Percentiles rank a stretch among this genome's conserved stretches.
These are phyloP conservation scores for Callyntrura sp. DNA, from an alignment of 2,888 invertebrate species.

Conservation along the genomic window DNA sequence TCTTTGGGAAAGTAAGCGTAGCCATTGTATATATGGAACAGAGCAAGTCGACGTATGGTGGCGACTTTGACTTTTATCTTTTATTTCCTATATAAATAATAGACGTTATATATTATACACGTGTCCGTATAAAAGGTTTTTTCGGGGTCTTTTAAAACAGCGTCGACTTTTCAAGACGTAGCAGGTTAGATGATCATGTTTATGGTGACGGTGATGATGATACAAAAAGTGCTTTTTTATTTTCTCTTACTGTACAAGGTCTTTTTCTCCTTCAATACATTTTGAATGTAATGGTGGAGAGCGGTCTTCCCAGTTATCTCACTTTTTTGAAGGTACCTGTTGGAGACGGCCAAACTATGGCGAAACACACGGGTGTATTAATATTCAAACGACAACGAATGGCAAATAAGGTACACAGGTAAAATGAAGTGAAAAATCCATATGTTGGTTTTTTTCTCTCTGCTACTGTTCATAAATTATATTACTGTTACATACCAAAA, in stretches of 20 bases:
- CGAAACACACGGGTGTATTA: no score
- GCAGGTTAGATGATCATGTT: constrained; percentile 18
- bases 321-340: neutral
- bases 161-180: neutral
- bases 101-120: no score
- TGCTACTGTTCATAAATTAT: neutral
- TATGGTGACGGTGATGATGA: constrained; percentile 13
- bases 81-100: neutral
- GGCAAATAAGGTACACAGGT: constrained; percentile 1
- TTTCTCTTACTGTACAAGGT: constrained; percentile 17
- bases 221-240: constrained; percentile 51
- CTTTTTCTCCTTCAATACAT: constrained; percentile 7
- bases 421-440: constrained; percentile 24
- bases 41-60: neutral
- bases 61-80: constrained; percentile 28
- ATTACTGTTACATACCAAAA: constrained; percentile 14
- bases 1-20: neutral
- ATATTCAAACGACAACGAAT: neutral
- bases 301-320: neutral
- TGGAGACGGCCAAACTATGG: no score
- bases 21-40: neutral
- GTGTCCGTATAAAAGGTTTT: no score
- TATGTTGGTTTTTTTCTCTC: neutral
- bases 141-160: neutral
- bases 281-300: neutral